These are phyloP conservation scores for Sarcophaga variegata DNA, from an alignment of 2,888 invertebrate genomes.

Conservation along the genomic window DNA sequence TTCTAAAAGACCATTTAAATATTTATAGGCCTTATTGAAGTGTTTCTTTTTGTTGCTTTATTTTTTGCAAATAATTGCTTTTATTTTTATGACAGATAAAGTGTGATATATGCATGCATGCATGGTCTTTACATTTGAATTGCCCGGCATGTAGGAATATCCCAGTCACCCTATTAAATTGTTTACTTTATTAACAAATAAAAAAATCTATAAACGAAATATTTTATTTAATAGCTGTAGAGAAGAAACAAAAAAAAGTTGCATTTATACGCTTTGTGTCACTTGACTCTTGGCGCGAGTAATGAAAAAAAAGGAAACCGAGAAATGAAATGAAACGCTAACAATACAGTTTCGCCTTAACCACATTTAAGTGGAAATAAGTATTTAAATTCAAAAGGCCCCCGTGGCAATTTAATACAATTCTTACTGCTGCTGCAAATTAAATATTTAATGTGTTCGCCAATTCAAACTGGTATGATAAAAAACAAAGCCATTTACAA, in stretches of 20 bases:
- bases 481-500: slow-evolving; percentile 17
- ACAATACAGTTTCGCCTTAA: slow-evolving; percentile 49
- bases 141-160: neutral
- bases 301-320: neutral
- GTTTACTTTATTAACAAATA: neutral
- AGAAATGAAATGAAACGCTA: slow-evolving; percentile 13
- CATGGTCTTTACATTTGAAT: neutral
- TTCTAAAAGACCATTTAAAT: neutral
- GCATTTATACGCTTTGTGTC: slow-evolving; percentile 1
- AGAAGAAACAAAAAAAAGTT: slow-evolving; percentile 22
- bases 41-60: neutral
- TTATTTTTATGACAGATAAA: slow-evolving; percentile 45
- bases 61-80: slow-evolving; percentile 1
- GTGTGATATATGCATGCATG: slow-evolving; percentile 34
- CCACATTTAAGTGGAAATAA: slow-evolving; percentile 62
- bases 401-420: slow-evolving; percentile 47
- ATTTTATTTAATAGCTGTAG: slow-evolving; percentile 32
- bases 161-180: neutral
- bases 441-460: slow-evolving; percentile 41
- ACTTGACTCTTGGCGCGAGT: slow-evolving; percentile 40
- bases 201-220: neutral
- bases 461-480: slow-evolving; percentile 11
- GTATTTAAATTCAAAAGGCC: slow-evolving; percentile 39
- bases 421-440: slow-evolving; percentile 32
- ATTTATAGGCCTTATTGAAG: neutral